phyloP scores from a whole-genome alignment of 2,113 vertebrate genomes.

The Saccopteryx bilineata region DNA sequence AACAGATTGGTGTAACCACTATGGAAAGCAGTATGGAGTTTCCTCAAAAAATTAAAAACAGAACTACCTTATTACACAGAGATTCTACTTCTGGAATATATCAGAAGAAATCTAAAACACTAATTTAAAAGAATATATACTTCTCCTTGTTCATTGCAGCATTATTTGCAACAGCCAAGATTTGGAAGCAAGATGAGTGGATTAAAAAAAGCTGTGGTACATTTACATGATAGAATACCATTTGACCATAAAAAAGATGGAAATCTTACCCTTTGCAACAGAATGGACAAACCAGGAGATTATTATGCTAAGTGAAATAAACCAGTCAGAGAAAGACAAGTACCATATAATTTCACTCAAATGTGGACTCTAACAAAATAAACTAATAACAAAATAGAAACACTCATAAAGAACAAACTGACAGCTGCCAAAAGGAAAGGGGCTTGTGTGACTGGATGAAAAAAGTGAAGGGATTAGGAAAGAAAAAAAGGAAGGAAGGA shows the following conservation, averaged over 20 bases:
- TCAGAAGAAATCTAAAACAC: background rate
- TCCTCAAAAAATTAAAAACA: background rate
- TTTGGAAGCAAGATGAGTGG: background rate
- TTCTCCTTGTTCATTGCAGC: background rate
- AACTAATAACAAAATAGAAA: no score
- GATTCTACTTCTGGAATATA: background rate
- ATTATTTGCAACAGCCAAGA: background rate
- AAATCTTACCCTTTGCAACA: background rate
- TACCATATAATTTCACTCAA: background rate
- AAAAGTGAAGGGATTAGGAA: no score
- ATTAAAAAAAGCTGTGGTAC: background rate
- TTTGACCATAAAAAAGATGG: background rate
- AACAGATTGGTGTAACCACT: background rate
- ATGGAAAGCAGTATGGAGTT: background rate
- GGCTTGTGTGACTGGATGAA: no score
- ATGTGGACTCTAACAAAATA: background rate
- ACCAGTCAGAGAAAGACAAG: background rate
- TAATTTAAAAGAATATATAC: background rate
- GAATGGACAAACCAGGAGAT: background rate
- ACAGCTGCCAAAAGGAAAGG: no score
- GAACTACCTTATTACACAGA: background rate
- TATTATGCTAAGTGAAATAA: background rate
- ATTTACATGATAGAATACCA: background rate
- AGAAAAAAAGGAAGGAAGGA: no score
- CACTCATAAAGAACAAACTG: no score